These are phyloP conservation scores for Camponotus pennsylvanicus DNA, from an alignment of 1,140 invertebrate genomes.

Conservation along the genomic window DNA sequence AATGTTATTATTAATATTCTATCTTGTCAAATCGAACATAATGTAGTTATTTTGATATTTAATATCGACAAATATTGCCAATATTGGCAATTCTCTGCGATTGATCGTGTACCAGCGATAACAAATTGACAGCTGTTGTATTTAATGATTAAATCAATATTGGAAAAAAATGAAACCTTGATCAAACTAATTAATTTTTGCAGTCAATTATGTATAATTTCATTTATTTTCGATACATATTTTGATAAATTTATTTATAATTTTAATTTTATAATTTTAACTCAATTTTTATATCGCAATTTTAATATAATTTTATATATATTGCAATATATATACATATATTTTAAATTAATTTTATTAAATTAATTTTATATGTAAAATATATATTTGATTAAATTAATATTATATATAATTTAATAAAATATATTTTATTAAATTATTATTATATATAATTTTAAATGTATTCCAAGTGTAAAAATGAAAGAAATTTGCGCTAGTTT, in stretches of 20 bases:
- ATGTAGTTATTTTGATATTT: background rate
- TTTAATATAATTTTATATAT: no score
- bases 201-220: background rate
- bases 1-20: slow-evolving; percentile 37
- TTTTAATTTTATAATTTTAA: background rate
- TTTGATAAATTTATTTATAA: background rate
- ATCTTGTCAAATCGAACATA: background rate
- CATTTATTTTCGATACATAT: background rate
- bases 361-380: no score
- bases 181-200: background rate
- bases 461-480: background rate
- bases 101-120: background rate
- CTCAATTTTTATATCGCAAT: background rate
- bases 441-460: background rate
- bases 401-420: no score
- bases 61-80: background rate
- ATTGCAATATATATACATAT: no score
- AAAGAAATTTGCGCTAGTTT: background rate
- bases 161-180: background rate
- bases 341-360: no score
- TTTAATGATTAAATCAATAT: background rate
- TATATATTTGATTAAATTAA: no score
- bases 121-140: background rate
- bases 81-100: background rate
- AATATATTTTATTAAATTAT: no score